Percentiles rank a stretch among this genome's conserved stretches.
These are phyloP conservation scores for Thunnus maccoyii DNA, from an alignment of 2,113 vertebrate genomes.

Conservation along the genomic window DNA sequence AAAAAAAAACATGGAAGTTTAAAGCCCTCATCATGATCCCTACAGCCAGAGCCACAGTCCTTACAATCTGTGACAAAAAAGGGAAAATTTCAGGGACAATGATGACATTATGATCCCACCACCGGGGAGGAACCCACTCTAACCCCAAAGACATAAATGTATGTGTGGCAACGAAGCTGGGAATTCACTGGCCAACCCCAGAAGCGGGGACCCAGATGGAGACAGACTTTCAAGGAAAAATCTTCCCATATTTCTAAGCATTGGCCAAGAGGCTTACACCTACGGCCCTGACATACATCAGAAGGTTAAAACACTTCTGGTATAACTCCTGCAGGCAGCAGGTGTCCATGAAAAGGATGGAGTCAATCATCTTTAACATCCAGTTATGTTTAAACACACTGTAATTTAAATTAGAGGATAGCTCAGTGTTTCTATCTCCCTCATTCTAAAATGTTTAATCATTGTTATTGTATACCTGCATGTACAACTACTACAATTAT, in stretches of 20 bases:
- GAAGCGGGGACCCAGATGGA: constrained; percentile 16
- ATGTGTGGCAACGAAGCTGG: not conserved
- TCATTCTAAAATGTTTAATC: not conserved
- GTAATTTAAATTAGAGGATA: constrained; percentile 10
- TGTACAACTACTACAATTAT: too few relatives aligned
- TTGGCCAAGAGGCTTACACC: constrained; percentile 32
- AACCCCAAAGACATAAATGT: constrained; percentile 19
- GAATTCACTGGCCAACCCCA: not conserved
- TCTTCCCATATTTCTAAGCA: not conserved
- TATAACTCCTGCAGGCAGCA: constrained; percentile 36
- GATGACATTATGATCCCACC: not conserved
- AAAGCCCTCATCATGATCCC: not conserved
- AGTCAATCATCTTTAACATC: constrained; percentile 27
- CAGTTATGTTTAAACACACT: constrained; percentile 19
- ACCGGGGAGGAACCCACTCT: constrained; percentile 12
- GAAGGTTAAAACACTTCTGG: constrained; percentile 32
- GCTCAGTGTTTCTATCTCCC: not conserved
- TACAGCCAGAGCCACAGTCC: not conserved
- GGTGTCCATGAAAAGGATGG: constrained; percentile 42
- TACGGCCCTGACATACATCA: constrained; percentile 40
- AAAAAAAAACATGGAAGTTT: not conserved
- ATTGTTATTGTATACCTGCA: not conserved
- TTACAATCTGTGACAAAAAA: not conserved
- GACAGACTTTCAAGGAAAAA: constrained; percentile 10
- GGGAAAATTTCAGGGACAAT: too few relatives aligned